These are phyloP conservation scores for Notothenia coriiceps DNA, from an alignment of 2,113 vertebrate genomes.

Conservation along the genomic window DNA sequence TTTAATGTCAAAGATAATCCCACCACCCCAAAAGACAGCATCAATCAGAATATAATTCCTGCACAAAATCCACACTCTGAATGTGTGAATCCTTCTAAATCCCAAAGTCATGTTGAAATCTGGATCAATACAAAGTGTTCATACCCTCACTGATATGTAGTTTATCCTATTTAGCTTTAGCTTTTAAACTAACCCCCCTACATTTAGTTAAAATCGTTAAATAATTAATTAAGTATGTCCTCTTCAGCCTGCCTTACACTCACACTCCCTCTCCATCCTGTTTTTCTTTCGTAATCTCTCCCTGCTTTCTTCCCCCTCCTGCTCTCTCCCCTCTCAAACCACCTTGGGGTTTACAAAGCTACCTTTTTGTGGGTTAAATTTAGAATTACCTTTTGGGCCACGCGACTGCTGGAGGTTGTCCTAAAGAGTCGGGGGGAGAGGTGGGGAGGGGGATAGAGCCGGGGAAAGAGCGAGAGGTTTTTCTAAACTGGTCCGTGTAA, in stretches of 20 bases:
- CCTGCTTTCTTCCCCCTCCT: conserved; percentile 19
- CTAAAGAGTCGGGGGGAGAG: conserved; percentile 13
- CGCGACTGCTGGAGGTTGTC: conserved; percentile 56
- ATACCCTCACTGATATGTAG: background rate
- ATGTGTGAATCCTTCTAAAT: background rate
- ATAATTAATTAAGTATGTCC: background rate
- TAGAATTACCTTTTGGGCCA: conserved; percentile 76
- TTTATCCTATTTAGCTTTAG: too few species aligned
- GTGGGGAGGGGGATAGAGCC: background rate
- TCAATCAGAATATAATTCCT: background rate
- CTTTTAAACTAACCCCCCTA: background rate
- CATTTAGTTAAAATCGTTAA: background rate
- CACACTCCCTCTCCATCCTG: conserved; percentile 10
- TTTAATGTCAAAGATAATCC: background rate
- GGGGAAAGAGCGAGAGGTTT: conserved; percentile 46
- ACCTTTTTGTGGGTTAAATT: conserved; percentile 86
- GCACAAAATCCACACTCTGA: too few species aligned
- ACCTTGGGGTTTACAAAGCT: conserved; percentile 80
- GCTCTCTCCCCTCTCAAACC: conserved; percentile 48
- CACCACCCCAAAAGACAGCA: background rate
- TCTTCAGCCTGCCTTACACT: conserved; percentile 1
- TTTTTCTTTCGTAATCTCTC: conserved; percentile 37
- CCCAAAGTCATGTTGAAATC: background rate
- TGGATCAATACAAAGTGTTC: background rate
- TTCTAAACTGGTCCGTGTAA: conserved; percentile 60